Evolutionary conservation across 2,113 vertebrate species (phyloP).

Genomic region (Rutilus rutilus): DNA sequence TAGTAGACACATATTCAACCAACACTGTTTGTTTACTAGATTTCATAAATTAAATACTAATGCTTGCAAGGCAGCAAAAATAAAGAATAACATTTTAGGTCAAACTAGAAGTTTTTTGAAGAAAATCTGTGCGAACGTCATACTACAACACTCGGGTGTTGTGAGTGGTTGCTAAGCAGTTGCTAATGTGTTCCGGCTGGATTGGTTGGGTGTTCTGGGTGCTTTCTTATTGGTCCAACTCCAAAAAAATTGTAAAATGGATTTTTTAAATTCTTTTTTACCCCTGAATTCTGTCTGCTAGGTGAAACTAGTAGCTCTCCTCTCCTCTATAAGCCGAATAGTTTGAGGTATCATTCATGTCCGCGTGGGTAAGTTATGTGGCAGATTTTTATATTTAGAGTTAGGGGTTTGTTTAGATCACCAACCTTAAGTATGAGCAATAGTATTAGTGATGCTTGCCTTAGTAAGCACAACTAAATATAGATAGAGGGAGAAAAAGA

Average conservation of each 20-base stretch:
- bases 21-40: background rate
- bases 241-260: background rate
- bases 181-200: background rate
- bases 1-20: background rate
- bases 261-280: too few relatives aligned
- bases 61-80: slow-evolving; percentile 23
- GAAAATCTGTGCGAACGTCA: background rate
- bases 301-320: too few relatives aligned
- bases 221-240: background rate
- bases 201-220: background rate
- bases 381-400: background rate
- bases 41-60: background rate
- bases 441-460: slow-evolving; percentile 29
- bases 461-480: slow-evolving; percentile 36
- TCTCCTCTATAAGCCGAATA: background rate
- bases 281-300: too few relatives aligned
- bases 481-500: slow-evolving; percentile 19
- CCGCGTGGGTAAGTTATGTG: background rate
- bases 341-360: background rate
- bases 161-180: background rate
- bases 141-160: background rate
- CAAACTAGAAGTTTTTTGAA: background rate
- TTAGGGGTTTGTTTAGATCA: slow-evolving; percentile 1
- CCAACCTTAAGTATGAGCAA: slow-evolving; percentile 35
- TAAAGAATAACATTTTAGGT: background rate